A percentile compares a stretch with the other conserved stretches of the same genome.
Conservation (phyloP, 2,113 vertebrate species). For the Alouatta palliata region DNA sequence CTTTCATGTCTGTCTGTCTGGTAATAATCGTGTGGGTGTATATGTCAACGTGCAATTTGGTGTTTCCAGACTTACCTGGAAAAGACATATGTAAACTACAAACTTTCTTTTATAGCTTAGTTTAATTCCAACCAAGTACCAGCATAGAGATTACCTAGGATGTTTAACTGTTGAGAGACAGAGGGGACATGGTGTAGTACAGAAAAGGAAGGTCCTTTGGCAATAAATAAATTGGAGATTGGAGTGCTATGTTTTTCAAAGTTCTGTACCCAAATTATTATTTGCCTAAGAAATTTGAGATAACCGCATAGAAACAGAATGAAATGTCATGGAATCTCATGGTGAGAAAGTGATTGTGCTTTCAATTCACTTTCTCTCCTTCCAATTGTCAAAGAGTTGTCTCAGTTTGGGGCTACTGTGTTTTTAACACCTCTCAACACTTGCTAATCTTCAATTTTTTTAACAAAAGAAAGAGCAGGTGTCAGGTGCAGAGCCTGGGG, state of each 20-base stretch:
- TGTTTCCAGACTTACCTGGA: not conserved
- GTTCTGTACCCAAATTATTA: not conserved
- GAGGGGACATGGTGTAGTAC: no score
- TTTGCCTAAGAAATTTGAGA: not conserved
- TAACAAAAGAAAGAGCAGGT: constrained; percentile 39
- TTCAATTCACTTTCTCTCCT: not conserved
- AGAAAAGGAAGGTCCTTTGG: not conserved
- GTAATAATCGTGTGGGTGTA: not conserved
- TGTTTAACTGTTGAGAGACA: not conserved
- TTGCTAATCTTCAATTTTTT: not conserved
- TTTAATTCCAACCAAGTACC: not conserved
- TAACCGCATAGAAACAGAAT: not conserved
- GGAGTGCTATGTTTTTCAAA: not conserved
- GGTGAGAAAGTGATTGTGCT: not conserved
- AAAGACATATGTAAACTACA: not conserved
- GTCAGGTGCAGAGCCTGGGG: not conserved
- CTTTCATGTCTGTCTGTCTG: not conserved
- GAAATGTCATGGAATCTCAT: not conserved
- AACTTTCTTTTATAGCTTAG: not conserved
- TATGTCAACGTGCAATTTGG: rapidly evolving
- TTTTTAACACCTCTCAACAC: constrained; percentile 41
- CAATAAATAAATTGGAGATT: not conserved
- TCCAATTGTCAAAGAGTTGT: not conserved
- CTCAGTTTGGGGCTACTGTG: not conserved
- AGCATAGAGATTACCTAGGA: not conserved